Conservation (phyloP, 1,140 invertebrate species). For the Nixonia krombeini region DNA sequence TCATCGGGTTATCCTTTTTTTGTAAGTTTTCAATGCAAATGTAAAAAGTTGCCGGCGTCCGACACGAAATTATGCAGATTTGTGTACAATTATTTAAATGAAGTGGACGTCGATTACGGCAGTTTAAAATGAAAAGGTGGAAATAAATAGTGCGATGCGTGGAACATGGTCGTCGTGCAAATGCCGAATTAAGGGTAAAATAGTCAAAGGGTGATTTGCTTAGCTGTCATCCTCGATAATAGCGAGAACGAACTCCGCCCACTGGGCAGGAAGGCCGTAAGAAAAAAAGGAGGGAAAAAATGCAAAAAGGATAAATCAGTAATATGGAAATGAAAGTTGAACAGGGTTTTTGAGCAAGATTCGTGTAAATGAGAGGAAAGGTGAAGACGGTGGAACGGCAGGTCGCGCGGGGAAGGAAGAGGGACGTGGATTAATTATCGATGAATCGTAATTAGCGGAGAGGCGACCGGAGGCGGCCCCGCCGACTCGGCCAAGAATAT, state of each 20-base stretch:
- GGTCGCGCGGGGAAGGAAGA: slow-evolving; percentile 6
- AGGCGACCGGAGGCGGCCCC: slow-evolving; percentile 13
- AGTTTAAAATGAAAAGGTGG: no score
- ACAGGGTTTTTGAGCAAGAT: neutral
- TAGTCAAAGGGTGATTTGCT: slow-evolving; percentile 51
- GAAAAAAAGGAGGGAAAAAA: neutral
- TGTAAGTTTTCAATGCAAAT: neutral
- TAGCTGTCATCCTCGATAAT: slow-evolving; percentile 54
- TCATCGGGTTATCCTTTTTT: no score
- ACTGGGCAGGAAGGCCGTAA: slow-evolving; percentile 39
- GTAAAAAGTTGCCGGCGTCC: no score
- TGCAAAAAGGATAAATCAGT: neutral
- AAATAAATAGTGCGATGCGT: neutral
- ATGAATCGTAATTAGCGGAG: slow-evolving; percentile 51
- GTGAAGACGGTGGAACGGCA: neutral
- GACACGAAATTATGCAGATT: no score
- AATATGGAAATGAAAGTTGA: neutral
- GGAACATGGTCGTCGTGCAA: slow-evolving; percentile 34
- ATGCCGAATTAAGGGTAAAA: slow-evolving; percentile 53
- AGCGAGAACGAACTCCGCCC: slow-evolving; percentile 53
- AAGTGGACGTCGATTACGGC: no score
- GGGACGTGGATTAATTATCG: slow-evolving; percentile 54
- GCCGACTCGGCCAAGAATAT: slow-evolving; percentile 14
- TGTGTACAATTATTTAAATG: neutral
- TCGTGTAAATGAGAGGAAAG: neutral